Percentiles rank a stretch among this genome's conserved stretches.
phyloP scores from a whole-genome alignment of 2,888 invertebrate species.

The Xanthorhoe spadicearia region DNA sequence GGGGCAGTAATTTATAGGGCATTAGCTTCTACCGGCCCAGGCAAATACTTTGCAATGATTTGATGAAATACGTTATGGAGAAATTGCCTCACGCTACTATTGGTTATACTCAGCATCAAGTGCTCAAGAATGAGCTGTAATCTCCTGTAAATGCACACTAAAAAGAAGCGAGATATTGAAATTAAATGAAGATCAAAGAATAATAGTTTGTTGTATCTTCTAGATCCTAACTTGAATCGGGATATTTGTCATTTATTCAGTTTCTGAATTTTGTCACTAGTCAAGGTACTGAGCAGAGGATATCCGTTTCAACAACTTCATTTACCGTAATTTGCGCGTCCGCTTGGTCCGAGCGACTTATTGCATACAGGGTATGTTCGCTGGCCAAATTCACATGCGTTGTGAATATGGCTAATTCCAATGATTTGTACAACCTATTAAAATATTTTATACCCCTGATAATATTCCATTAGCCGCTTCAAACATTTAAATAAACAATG shows the following conservation, averaged over 20 bases:
- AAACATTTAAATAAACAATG: slow-evolving; percentile 49
- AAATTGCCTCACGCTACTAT: slow-evolving; percentile 13
- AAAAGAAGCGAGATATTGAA: slow-evolving; percentile 8
- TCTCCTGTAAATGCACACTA: slow-evolving; percentile 12
- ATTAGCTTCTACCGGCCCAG: slow-evolving; percentile 25
- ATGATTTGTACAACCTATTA: slow-evolving; percentile 35
- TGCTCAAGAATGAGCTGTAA: slow-evolving; percentile 6
- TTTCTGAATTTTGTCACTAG: slow-evolving; percentile 38
- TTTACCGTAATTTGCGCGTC: slow-evolving; percentile 48
- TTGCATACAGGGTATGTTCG: slow-evolving; percentile 32
- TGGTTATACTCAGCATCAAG: slow-evolving; percentile 5
- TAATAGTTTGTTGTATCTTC: neutral
- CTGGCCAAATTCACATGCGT: slow-evolving; percentile 27
- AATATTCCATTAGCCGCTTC: slow-evolving; percentile 49
- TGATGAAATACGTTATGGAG: slow-evolving; percentile 1
- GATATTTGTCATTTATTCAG: slow-evolving; percentile 8
- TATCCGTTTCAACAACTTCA: slow-evolving; percentile 47
- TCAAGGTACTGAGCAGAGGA: slow-evolving; percentile 39
- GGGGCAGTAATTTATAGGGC: slow-evolving; percentile 29
- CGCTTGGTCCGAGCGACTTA: slow-evolving; percentile 40
- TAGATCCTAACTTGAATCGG: neutral
- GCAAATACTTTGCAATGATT: slow-evolving; percentile 20
- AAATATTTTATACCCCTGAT: slow-evolving; percentile 42
- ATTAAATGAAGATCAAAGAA: slow-evolving; percentile 1
- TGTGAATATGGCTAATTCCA: slow-evolving; percentile 26